Evolutionary conservation across 2,888 invertebrate genomes (phyloP), one percentile per base, ranked within the genome.

Genomic region (Agonopterix subpropinquella): DNA sequence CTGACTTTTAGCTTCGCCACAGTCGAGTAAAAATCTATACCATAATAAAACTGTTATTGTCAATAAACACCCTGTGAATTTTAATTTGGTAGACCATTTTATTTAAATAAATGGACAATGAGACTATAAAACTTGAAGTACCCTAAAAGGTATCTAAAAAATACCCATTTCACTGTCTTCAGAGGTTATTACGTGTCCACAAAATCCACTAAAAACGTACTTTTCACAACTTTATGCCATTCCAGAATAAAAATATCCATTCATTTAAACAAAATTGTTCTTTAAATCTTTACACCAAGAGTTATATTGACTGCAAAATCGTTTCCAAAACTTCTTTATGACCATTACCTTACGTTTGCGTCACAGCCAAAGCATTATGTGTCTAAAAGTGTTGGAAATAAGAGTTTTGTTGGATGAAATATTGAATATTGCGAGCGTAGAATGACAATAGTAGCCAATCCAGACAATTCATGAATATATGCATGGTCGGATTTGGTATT

Each of bases 391-490:
- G 4, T 8, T 11, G 10, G 37, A 10, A 8, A 44, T 35, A 44
- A 36, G 42, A 39, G 37, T 37, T 11, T n/a, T 7, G 11, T 18
- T 10, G 9, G 8, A 39, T n/a, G 36, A 28, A 18, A 45, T 18
- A 36, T 4, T 28, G 45, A 42, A 44, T 1, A 41, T 49, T 43
- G 52, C 37, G n/a, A 8, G 11, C 43, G 51, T 47, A 53, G 47
- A 58, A 57, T 58, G 60, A 62, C 60, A 60, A 59, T 59, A 51
- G 61, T 49, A 13, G 53, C 50, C 58, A 58, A 58, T 58, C 56
- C 53, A 55, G 52, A 53, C 57, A 53, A 57, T 61, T 59, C 61
- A 62, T 62, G 59, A 58, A 62, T 62, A 58, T 53, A 61, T 62
- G 58, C 48, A 62, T 60, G 62, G 55, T 50, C 53, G 55, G 58